Base-by-base conservation (phyloP, 2,797 vertebrate genomes). In the Thalassophryne amazonica region DNA sequence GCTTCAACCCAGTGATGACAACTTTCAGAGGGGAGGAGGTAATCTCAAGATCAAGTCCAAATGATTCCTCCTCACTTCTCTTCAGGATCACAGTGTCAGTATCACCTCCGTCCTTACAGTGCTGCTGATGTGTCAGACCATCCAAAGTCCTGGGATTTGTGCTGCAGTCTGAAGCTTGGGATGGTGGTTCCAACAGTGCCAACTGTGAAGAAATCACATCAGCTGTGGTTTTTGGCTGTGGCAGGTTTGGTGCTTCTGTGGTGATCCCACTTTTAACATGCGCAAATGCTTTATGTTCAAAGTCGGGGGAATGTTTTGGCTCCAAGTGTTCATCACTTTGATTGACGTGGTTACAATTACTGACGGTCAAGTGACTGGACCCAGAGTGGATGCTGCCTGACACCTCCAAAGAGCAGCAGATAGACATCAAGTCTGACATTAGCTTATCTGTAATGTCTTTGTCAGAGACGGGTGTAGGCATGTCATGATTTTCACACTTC, bases 221-320 rank as follows among this genome's bases (percentile, higher is more conserved):
- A 0, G 2, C 57, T 72, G 83, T 91, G 33, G 82, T 70, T 32
- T 78, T 86, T 1, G 27, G 54, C 38, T 56, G 79, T 7, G 77
- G 60, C 6, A 79, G 57, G 30, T 78, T 83, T 4, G 90, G 69
- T 21, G 85, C 85, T 56, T 93, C 92, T 0, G 66, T 87, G 63
- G 88, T 92, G 83, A 89, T 86, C 77, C 88, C 90, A 56, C 88
- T 93, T 74, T 91, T 95, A 16, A 92, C 88, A 18, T 91, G 81
- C 0, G 85, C 85, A 21, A 91, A 84, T 1, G 91, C 91, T 80
- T 89, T 94, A 77, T 93, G 93, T 61, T 96, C 94, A 31, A 95
- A 66, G 71, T 94, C 94, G 14, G 94, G 93, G 0, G 93, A 94
- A 42, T 89, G 91, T 68, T 90, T 93, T 0, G 86, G 86, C 55